phyloP scores from a whole-genome alignment of 2,888 invertebrate genomes.

The Ennomos quercinarius region DNA sequence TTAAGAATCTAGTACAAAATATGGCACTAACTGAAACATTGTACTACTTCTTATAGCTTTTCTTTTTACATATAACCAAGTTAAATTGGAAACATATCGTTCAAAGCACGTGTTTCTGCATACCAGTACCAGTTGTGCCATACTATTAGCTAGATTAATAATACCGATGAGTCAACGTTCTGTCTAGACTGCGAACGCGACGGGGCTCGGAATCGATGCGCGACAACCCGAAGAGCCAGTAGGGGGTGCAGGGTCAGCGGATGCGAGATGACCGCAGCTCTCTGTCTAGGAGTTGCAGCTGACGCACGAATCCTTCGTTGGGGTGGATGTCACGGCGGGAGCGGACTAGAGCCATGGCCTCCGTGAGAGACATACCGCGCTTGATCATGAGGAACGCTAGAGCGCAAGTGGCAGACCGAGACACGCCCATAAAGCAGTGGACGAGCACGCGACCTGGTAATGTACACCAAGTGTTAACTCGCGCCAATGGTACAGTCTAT shows the following conservation, averaged over 20 bases:
- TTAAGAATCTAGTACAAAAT: constrained; percentile 17
- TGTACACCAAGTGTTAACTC: constrained; percentile 11
- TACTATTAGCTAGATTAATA: constrained; percentile 26
- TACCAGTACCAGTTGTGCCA: constrained; percentile 6
- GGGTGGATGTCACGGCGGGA: constrained; percentile 90
- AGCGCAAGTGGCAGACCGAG: constrained; percentile 92
- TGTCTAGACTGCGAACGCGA: constrained; percentile 72
- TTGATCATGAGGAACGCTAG: constrained; percentile 93
- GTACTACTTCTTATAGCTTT: not conserved
- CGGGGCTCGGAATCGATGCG: constrained; percentile 36
- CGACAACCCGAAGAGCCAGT: constrained; percentile 56
- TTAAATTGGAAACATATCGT: not conserved
- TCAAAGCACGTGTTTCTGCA: not conserved
- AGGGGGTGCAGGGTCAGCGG: constrained; percentile 75
- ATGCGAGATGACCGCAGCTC: constrained; percentile 83
- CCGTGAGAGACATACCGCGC: constrained; percentile 89
- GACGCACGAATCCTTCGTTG: constrained; percentile 92
- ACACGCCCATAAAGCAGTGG: constrained; percentile 93
- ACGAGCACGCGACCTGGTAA: constrained; percentile 90
- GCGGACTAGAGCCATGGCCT: constrained; percentile 90
- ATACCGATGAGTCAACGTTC: constrained; percentile 47
- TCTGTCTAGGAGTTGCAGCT: constrained; percentile 89
- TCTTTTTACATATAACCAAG: not conserved
- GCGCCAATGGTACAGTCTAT: not conserved
- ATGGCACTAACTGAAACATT: constrained; percentile 9